A percentile compares a stretch with the other conserved stretches of the same genome.
These are phyloP conservation scores for Trichonephila clavipes DNA, from an alignment of 1,140 invertebrate species.

Conservation along the genomic window DNA sequence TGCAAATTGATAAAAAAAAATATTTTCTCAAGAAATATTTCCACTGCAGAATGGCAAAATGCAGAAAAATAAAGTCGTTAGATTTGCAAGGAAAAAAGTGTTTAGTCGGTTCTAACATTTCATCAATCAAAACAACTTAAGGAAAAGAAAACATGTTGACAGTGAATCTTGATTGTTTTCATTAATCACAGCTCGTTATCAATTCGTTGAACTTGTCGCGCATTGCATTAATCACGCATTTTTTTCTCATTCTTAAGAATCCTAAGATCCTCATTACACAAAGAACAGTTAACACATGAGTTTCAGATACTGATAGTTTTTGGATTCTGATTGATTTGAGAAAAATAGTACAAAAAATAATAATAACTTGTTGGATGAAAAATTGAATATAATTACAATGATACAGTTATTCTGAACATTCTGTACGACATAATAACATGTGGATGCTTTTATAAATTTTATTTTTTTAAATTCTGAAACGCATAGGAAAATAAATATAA, in stretches of 20 bases:
- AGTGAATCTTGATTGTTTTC: conserved; percentile 69
- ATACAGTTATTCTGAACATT: no score
- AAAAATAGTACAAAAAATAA: neutral
- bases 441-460: no score
- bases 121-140: conserved; percentile 34
- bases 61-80: neutral
- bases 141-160: conserved; percentile 48
- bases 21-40: neutral
- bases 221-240: conserved; percentile 55
- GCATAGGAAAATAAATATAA: no score
- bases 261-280: neutral
- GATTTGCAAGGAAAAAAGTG: neutral
- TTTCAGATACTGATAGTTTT: conserved; percentile 1
- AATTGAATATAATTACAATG: no score
- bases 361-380: no score
- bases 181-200: conserved; percentile 74
- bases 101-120: neutral
- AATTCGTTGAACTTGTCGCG: conserved; percentile 31
- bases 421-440: no score
- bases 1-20: neutral
- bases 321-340: neutral
- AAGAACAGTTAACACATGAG: conserved; percentile 2
- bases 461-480: no score
- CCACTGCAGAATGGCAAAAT: neutral
- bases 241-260: neutral